Evolutionary conservation across 2,797 vertebrate species (phyloP), one percentile per base, ranked within the genome.

Genomic region (Trematomus bernacchii): DNA sequence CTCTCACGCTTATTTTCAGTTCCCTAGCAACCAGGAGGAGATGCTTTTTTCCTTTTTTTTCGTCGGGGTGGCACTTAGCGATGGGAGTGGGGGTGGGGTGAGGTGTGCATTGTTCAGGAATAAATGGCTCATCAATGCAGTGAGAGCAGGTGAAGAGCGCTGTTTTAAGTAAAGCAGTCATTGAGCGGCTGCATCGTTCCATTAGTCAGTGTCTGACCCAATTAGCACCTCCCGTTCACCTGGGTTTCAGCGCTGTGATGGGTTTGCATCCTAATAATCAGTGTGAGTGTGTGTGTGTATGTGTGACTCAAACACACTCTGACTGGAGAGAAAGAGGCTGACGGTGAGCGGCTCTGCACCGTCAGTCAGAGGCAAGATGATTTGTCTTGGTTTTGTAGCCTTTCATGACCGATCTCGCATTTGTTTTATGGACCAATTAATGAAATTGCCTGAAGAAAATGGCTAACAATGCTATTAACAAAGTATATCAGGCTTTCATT

Each of bases 1-100:
- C 83, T 83, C 85, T 91, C 79, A 71, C 50, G 85, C 87, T 91
- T 91, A 89, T 91, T 89, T 91, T 92, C 76, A 92, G 94, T 94
- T 94, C 84, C 94, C 66, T 93, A 91, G 94, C 91, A 94, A 94
- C 94, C 82, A 59, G 76, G 65, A 85, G 54, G 80, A 84, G 82
- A 90, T 83, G 88, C 87, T 85, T 87, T 91, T 87, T 37, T 1
- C 2, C 1, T 9, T 37, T 37, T 37, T 37, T 1, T 37, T 1
- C 33, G 33, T 37, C 30, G 13, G 82, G 87, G 82, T 84, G 86
- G 83, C 89, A 82, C 87, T 87, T 73, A 73, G 66, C 66, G 84
- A 77, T 66, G 51, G 72, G 66, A 77, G 62, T n/a, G 77, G 87
- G 82, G 87, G 84, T 23, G 62, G 80, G 71, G 66, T 75, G 87